Evolutionary conservation across 1,140 invertebrate species (phyloP).

Genomic region (Zaprionus taronus): DNA sequence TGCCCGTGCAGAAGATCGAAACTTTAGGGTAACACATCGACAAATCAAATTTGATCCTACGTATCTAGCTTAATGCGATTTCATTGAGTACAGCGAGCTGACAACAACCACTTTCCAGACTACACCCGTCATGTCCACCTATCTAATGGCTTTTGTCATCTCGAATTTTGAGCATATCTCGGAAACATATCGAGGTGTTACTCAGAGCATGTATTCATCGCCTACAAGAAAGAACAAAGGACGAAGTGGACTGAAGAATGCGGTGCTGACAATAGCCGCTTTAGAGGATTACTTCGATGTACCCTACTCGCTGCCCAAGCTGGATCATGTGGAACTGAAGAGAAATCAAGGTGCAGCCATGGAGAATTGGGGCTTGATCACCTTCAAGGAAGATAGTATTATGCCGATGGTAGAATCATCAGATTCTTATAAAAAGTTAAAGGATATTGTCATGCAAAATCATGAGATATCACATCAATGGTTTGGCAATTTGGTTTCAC

Average conservation of each 20-base stretch:
- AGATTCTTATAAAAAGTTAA: slow-evolving; percentile 37
- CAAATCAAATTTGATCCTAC: background rate
- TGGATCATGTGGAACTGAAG: slow-evolving; percentile 90
- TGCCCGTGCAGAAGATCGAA: slow-evolving; percentile 78
- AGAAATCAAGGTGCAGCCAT: slow-evolving; percentile 92
- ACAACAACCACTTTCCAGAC: slow-evolving; percentile 84
- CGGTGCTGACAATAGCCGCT: slow-evolving; percentile 85
- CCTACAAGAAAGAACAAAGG: slow-evolving; percentile 86
- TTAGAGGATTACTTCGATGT: slow-evolving; percentile 85
- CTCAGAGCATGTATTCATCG: slow-evolving; percentile 88
- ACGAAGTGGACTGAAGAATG: slow-evolving; percentile 86
- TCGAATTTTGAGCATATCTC: slow-evolving; percentile 86
- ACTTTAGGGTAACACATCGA: slow-evolving; percentile 46
- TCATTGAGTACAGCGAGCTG: slow-evolving; percentile 47
- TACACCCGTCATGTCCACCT: slow-evolving; percentile 90
- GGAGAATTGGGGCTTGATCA: slow-evolving; percentile 94
- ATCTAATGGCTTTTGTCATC: slow-evolving; percentile 90
- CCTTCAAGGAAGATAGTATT: slow-evolving; percentile 86
- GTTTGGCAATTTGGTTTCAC: slow-evolving; percentile 90
- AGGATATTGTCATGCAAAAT: slow-evolving; percentile 81
- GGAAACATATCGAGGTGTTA: slow-evolving; percentile 65
- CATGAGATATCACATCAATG: slow-evolving; percentile 89
- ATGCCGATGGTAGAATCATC: slow-evolving; percentile 13
- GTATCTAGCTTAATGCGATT: slow-evolving; percentile 9
- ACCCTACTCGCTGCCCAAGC: slow-evolving; percentile 85